phyloP scores from a whole-genome alignment of 2,113 vertebrate species.

The Pristiophorus japonicus region DNA sequence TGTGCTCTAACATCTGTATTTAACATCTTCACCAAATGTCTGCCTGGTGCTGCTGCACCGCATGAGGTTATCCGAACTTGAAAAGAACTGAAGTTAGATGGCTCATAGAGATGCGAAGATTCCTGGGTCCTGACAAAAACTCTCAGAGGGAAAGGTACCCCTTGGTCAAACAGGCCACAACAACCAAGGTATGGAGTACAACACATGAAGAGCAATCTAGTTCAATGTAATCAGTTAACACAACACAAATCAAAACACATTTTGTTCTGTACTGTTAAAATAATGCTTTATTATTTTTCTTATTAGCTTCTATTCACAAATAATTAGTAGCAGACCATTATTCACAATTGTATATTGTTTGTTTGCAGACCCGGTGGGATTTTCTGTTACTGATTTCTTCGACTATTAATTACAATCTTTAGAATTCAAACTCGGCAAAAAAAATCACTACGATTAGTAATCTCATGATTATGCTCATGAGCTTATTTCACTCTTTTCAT shows the following conservation, averaged over 20 bases:
- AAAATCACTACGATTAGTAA: not conserved
- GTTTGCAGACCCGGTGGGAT: not conserved
- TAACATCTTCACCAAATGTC: not conserved
- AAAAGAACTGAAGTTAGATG: not conserved
- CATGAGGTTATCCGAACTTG: not conserved
- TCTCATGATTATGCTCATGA: no score
- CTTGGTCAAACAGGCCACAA: no score
- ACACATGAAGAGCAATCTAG: not conserved
- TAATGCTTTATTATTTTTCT: constrained; percentile 28
- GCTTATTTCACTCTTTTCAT: not conserved
- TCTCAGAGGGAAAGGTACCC: not conserved
- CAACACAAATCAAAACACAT: not conserved
- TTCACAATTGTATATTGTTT: not conserved
- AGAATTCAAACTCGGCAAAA: constrained; percentile 18
- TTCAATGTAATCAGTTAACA: constrained; percentile 3
- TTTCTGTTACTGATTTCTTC: not conserved
- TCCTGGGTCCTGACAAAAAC: not conserved
- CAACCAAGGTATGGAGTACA: no score
- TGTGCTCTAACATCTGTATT: not conserved
- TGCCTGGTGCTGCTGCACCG: not conserved
- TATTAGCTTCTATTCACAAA: constrained; percentile 31
- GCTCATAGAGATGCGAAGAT: not conserved
- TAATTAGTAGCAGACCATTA: constrained; percentile 24
- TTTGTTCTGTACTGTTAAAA: constrained; percentile 30
- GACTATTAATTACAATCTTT: constrained; percentile 9